These are phyloP conservation scores for Drosophila asahinai DNA, from an alignment of 1,140 invertebrate genomes.

Conservation along the genomic window DNA sequence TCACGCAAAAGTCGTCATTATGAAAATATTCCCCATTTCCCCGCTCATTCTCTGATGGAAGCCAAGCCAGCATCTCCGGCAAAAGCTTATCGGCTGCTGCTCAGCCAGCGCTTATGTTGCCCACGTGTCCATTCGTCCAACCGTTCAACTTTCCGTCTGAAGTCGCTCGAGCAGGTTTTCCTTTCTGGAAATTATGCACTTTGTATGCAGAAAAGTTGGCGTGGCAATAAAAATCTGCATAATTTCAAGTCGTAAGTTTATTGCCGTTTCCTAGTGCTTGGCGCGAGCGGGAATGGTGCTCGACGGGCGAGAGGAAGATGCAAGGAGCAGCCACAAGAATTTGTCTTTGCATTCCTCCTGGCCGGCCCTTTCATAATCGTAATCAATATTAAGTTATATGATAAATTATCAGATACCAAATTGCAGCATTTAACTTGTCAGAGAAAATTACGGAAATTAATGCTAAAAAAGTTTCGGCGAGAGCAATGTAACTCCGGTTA, in stretches of 20 bases:
- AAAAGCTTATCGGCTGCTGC: slow-evolving; percentile 69
- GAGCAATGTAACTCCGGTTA: slow-evolving; percentile 1
- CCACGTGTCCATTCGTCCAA: slow-evolving; percentile 46
- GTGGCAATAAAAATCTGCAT: slow-evolving; percentile 80
- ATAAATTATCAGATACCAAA: slow-evolving; percentile 72
- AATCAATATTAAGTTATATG: slow-evolving; percentile 80
- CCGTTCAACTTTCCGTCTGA: slow-evolving; percentile 11
- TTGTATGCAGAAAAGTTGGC: slow-evolving; percentile 82
- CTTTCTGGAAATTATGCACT: slow-evolving; percentile 80
- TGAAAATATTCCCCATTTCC: slow-evolving; percentile 47
- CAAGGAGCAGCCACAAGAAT: slow-evolving; percentile 5
- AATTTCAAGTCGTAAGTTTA: slow-evolving; percentile 76
- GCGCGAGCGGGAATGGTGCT: slow-evolving; percentile 19
- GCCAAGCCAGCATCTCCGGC: slow-evolving; percentile 14
- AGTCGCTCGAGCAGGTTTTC: slow-evolving; percentile 68
- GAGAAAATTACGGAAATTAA: slow-evolving; percentile 71
- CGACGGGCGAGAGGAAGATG: background rate
- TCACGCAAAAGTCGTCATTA: slow-evolving; percentile 57
- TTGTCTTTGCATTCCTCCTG: slow-evolving; percentile 5
- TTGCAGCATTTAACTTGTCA: slow-evolving; percentile 76
- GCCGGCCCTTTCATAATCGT: slow-evolving; percentile 63
- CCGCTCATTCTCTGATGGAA: slow-evolving; percentile 9
- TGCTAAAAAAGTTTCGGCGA: slow-evolving; percentile 33
- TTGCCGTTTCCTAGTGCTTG: slow-evolving; percentile 72
- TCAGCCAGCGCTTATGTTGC: slow-evolving; percentile 73